Conservation (phyloP, 2,888 invertebrate species). For the Alloplasta piceator region DNA sequence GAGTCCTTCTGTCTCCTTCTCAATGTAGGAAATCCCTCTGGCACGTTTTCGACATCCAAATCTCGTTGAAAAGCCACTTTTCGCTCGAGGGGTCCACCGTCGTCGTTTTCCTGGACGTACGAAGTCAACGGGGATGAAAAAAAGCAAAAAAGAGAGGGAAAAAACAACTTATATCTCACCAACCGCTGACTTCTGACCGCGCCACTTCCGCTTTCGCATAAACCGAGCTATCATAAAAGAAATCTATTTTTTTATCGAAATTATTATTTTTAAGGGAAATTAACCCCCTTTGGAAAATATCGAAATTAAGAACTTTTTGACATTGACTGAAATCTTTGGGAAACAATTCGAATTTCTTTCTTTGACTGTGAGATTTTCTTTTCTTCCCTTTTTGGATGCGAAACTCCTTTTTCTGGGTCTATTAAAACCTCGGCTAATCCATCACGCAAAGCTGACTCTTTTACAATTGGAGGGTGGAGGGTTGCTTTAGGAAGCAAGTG, state of each 20-base stretch:
- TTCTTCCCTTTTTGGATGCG: not conserved
- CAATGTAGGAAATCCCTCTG: slow-evolving; percentile 78
- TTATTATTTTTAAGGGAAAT: slow-evolving; percentile 1
- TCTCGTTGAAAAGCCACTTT: slow-evolving; percentile 74
- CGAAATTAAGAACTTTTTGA: not conserved
- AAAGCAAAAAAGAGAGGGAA: slow-evolving; percentile 43
- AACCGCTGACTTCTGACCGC: slow-evolving; percentile 73
- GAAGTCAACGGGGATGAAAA: slow-evolving; percentile 21
- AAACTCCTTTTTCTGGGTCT: slow-evolving; percentile 34
- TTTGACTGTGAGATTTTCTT: slow-evolving; percentile 23
- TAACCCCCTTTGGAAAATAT: not conserved
- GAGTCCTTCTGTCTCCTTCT: slow-evolving; percentile 65
- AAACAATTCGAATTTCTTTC: slow-evolving; percentile 20
- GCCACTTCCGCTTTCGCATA: slow-evolving; percentile 49
- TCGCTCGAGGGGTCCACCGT: slow-evolving; percentile 69
- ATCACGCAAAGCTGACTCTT: slow-evolving; percentile 44
- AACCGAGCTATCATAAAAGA: slow-evolving; percentile 42
- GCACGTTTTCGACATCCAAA: slow-evolving; percentile 67
- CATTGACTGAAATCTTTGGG: not conserved
- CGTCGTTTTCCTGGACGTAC: slow-evolving; percentile 53
- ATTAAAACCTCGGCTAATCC: slow-evolving; percentile 38
- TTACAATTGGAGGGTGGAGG: slow-evolving; percentile 27
- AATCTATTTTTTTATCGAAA: not conserved
- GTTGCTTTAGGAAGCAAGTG: slow-evolving; percentile 33
- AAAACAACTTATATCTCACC: slow-evolving; percentile 67